phyloP scores from a whole-genome alignment of 2,113 vertebrate genomes.

The Mustelus asterias region DNA sequence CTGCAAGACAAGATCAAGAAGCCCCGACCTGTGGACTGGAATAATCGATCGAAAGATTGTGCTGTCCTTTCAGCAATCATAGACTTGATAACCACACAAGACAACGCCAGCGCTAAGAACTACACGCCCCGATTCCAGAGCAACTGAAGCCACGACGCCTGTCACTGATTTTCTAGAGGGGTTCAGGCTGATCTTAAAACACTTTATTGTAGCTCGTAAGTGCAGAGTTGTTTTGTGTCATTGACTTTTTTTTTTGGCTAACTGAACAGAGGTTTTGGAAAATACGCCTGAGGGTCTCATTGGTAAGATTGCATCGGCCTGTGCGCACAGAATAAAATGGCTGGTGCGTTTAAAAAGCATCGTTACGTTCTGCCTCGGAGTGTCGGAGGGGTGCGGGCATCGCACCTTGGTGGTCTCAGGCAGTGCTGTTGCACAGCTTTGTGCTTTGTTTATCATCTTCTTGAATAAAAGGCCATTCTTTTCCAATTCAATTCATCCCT shows the following conservation, averaged over 20 bases:
- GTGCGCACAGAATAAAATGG: background rate
- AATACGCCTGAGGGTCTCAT: background rate
- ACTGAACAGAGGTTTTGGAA: constrained; percentile 2
- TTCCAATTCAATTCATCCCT: background rate
- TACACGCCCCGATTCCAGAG: constrained; percentile 51
- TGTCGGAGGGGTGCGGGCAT: background rate
- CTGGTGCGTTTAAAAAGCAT: background rate
- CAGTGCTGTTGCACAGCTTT: background rate
- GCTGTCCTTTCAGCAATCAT: constrained; percentile 89
- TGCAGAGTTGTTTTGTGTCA: constrained; percentile 11
- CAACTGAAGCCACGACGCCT: background rate
- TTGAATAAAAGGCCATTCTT: background rate
- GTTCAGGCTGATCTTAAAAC: background rate
- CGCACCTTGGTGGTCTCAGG: background rate
- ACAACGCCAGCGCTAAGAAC: constrained; percentile 55
- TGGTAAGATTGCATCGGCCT: background rate
- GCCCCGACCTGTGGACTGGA: constrained; percentile 88
- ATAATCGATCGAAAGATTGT: constrained; percentile 76
- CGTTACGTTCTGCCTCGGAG: background rate
- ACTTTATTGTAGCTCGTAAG: background rate
- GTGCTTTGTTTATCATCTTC: background rate
- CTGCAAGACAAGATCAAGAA: constrained; percentile 85
- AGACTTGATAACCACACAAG: constrained; percentile 93
- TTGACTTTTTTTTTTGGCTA: constrained; percentile 19
- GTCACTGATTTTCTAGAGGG: background rate